phyloP scores from a whole-genome alignment of 2,888 invertebrate genomes.

The Chloroclystis v-ata region DNA sequence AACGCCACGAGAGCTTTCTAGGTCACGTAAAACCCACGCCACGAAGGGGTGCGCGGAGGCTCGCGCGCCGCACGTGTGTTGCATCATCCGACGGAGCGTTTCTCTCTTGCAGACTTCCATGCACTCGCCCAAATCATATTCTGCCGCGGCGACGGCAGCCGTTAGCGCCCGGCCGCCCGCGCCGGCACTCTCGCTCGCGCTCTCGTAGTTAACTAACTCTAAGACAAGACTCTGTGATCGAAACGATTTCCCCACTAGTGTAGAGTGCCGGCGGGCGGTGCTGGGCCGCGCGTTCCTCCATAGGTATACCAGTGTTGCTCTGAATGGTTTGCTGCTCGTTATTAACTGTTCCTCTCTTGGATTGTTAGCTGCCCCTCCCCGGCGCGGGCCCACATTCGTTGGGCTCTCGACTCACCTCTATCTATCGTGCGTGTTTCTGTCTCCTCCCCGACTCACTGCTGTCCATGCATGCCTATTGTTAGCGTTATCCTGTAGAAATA shows the following conservation, averaged over 20 bases:
- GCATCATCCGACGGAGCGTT: constrained; percentile 57
- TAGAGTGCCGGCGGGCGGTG: constrained; percentile 47
- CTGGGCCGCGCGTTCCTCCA: constrained; percentile 46
- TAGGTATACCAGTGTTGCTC: constrained; percentile 71
- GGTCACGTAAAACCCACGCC: background rate
- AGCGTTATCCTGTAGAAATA: constrained; percentile 59
- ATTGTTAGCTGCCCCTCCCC: constrained; percentile 51
- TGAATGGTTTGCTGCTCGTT: constrained; percentile 77
- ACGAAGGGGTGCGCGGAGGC: constrained; percentile 6
- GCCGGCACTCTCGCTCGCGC: constrained; percentile 46
- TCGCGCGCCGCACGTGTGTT: constrained; percentile 26
- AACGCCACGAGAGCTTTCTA: constrained; percentile 2
- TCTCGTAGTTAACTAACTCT: constrained; percentile 57
- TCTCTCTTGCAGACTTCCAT: constrained; percentile 86
- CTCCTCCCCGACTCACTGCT: constrained; percentile 36
- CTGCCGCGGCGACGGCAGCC: constrained; percentile 78
- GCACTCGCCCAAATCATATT: constrained; percentile 86
- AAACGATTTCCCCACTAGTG: constrained; percentile 60
- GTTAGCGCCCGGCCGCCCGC: constrained; percentile 64
- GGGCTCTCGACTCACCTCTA: constrained; percentile 45
- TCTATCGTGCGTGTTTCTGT: constrained; percentile 43
- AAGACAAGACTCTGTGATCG: constrained; percentile 67
- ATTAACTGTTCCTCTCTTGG: constrained; percentile 62
- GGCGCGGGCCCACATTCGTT: constrained; percentile 38
- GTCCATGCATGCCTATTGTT: constrained; percentile 62